Conservation (phyloP, 2,113 vertebrate species). For the Callionymus lyra region DNA sequence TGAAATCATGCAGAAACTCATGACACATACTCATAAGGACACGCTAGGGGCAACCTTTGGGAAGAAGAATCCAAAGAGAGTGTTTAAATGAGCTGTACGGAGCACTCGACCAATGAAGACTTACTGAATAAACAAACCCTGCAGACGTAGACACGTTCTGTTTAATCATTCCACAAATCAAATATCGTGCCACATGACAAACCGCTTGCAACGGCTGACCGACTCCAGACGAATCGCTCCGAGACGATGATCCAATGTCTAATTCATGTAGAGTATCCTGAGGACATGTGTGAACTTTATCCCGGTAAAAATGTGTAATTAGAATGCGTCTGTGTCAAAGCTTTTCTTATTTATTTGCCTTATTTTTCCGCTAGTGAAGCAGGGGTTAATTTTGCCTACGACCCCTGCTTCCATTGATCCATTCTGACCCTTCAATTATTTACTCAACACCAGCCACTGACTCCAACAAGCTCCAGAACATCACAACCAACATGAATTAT, state of each 20-base stretch:
- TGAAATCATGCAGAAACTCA: too few relatives aligned
- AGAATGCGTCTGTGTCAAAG: constrained; percentile 5
- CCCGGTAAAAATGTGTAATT: constrained; percentile 12
- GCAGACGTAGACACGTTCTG: constrained; percentile 18
- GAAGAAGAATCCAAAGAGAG: constrained; percentile 17
- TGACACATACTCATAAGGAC: constrained; percentile 22
- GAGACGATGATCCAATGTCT: constrained; percentile 18
- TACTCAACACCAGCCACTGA: constrained; percentile 15
- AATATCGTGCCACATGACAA: not conserved
- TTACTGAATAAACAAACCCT: constrained; percentile 12
- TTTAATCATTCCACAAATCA: constrained; percentile 13
- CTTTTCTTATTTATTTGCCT: not conserved
- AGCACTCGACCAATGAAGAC: constrained; percentile 14
- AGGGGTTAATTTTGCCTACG: constrained; percentile 23
- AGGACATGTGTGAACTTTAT: constrained; percentile 31
- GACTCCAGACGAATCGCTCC: not conserved
- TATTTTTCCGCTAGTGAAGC: constrained; percentile 14
- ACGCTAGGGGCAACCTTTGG: constrained; percentile 19
- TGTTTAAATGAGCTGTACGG: constrained; percentile 17
- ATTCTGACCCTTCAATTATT: constrained; percentile 30
- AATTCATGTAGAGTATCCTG: constrained; percentile 20
- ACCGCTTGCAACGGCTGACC: too few relatives aligned
- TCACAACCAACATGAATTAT: constrained; percentile 17
- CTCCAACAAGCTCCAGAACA: constrained; percentile 4
- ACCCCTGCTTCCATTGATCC: constrained; percentile 36